Percentiles rank a stretch among this genome's conserved stretches.
These are phyloP conservation scores for Pachypsylla venusta DNA, from an alignment of 1,140 invertebrate species.

Conservation along the genomic window DNA sequence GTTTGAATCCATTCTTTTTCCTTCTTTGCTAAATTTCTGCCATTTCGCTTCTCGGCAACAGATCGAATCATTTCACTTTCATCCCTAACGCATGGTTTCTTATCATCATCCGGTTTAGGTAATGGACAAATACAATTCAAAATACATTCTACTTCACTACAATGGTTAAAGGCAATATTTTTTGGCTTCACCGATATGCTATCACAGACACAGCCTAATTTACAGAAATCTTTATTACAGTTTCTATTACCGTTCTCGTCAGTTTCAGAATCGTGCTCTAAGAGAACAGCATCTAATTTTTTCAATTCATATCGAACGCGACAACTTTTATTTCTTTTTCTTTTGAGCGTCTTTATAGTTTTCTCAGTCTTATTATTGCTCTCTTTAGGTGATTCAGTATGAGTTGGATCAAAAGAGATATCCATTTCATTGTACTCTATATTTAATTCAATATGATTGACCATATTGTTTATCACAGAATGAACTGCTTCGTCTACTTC, in stretches of 20 bases:
- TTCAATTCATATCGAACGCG: background rate
- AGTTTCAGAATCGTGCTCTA: background rate
- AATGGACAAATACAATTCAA: background rate
- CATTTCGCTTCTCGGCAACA: slow-evolving; percentile 2
- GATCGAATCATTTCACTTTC: slow-evolving; percentile 7
- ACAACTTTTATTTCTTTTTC: background rate
- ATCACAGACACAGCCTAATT: slow-evolving; percentile 4
- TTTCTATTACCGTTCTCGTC: background rate
- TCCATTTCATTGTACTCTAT: background rate
- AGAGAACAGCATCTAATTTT: background rate
- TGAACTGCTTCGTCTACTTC: background rate
- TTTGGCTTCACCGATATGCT: background rate
- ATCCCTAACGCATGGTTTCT: background rate
- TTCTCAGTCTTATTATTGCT: background rate
- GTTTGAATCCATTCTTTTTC: slow-evolving; percentile 7
- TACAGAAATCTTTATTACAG: background rate
- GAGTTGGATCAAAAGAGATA: background rate
- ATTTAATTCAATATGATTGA: background rate
- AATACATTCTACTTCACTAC: background rate
- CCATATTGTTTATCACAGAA: background rate
- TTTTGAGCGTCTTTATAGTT: background rate
- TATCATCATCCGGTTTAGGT: background rate
- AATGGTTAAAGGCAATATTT: background rate
- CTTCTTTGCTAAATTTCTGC: background rate
- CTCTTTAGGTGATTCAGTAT: background rate